Percentiles rank a stretch among this genome's conserved stretches.
These are phyloP conservation scores for Aethes cnicana DNA, from an alignment of 2,888 invertebrate genomes.

Conservation along the genomic window DNA sequence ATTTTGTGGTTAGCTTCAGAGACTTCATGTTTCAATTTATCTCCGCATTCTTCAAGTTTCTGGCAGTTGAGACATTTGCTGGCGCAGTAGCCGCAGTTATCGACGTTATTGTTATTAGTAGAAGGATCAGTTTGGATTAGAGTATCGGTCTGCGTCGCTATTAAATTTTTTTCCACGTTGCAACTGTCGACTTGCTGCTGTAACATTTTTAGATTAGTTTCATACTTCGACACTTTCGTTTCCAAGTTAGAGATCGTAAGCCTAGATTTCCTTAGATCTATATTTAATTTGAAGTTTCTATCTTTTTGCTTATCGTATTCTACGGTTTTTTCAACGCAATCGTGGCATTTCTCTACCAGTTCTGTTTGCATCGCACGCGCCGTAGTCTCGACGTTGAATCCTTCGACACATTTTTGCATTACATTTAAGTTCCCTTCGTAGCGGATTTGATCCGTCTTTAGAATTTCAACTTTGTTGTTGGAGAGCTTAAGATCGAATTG, in stretches of 20 bases:
- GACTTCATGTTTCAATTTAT: conserved; percentile 54
- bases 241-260: neutral
- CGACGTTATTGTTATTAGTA: conserved; percentile 47
- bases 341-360: neutral
- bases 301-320: conserved; percentile 3
- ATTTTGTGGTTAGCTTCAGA: conserved; percentile 42
- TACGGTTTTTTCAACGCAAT: conserved; percentile 11
- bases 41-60: conserved; percentile 42
- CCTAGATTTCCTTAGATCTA: conserved; percentile 6
- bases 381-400: conserved; percentile 1
- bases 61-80: conserved; percentile 57
- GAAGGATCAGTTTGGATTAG: conserved; percentile 35
- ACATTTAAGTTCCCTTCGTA: conserved; percentile 17
- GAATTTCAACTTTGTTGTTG: conserved; percentile 8
- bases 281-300: neutral
- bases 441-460: conserved; percentile 8
- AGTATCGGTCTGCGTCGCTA: conserved; percentile 39
- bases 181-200: conserved; percentile 3
- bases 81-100: conserved; percentile 39
- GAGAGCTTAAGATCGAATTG: conserved; percentile 3
- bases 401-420: conserved; percentile 1
- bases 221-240: conserved; percentile 4
- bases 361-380: conserved; percentile 9
- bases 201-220: conserved; percentile 1
- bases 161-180: neutral